Evolutionary conservation across 2,113 vertebrate species (phyloP), one percentile per base, ranked within the genome.

Genomic region (Psilopogon haemacephalus): DNA sequence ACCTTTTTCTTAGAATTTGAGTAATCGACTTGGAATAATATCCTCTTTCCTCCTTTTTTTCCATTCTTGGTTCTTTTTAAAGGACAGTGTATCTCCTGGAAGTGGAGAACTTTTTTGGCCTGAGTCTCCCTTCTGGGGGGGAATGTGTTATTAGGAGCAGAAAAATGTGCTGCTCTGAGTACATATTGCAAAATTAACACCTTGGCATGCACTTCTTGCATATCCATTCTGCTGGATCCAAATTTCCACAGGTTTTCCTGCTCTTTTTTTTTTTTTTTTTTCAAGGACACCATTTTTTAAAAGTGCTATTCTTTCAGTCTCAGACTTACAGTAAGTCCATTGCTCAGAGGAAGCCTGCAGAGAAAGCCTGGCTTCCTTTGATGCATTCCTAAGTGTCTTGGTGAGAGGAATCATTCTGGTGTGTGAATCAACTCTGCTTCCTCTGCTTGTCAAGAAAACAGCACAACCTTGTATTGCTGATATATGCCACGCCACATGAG

Each of bases 351-450:
- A 96, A 96, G 63, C 73, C 81, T 89, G 59, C 56, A 82, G 80
- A 93, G 89, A 94, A 88, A 93, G 67, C 59, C 35, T 0, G 0
- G 64, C 88, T 95, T 96, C 95, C 95, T 97, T 95, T 95, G 90
- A 94, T 95, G 79, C 92, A 95, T 96, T 96, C 96, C 92, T 84
- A 38, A 94, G 78, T 81, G 67, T 93, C 92, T 92, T 78, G 83
- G 81, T 89, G 95, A 96, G 90, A 89, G 56, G 72, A 93, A 93
- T 80, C 37, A 2, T 88, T 95, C 87, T 95, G 68, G 71, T 70
- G 70, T 20, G 55, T 94, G 95, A 95, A 89, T 94, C 95, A 95
- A 18, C 38, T 62, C 62, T 62, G 56, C 68, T 96, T 96, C 88
- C 94, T 86, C 65, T 94, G 72, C 62, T 86, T 95, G 84, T 86